phyloP scores from a whole-genome alignment of 1,140 invertebrate genomes.

The Zelostemma sp. region DNA sequence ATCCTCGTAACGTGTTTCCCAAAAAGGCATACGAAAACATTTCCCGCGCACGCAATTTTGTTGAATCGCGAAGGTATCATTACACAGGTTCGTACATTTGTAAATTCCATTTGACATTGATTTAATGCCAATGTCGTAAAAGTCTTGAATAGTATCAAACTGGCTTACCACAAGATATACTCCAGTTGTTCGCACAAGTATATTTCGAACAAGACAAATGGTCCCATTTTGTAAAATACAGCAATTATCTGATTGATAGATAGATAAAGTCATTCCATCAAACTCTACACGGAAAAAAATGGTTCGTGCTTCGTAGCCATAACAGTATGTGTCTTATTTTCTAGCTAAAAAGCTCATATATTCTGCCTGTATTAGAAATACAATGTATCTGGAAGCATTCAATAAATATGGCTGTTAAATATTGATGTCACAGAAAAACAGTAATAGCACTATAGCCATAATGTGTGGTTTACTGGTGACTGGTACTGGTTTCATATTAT shows the following conservation, averaged over 20 bases:
- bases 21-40: slow-evolving; percentile 18
- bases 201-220: slow-evolving; percentile 30
- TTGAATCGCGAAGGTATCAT: neutral
- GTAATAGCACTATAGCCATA: too few species aligned
- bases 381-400: too few species aligned
- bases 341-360: too few species aligned
- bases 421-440: slow-evolving; percentile 14
- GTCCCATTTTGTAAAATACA: slow-evolving; percentile 16
- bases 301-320: too few species aligned
- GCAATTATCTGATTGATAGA: slow-evolving; percentile 20
- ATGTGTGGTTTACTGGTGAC: too few species aligned
- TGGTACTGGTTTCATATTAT: slow-evolving; percentile 20
- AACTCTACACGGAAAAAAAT: too few species aligned
- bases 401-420: too few species aligned
- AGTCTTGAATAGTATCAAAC: too few species aligned
- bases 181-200: slow-evolving; percentile 1
- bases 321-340: too few species aligned
- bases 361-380: too few species aligned
- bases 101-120: slow-evolving; percentile 18
- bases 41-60: slow-evolving; percentile 1
- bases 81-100: slow-evolving; percentile 13
- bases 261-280: too few species aligned
- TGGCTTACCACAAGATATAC: slow-evolving; percentile 16
- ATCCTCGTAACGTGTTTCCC: neutral
- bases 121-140: slow-evolving; percentile 21